Evolutionary conservation across 2,797 vertebrate species (phyloP).

Genomic region (Bradypus variegatus): DNA sequence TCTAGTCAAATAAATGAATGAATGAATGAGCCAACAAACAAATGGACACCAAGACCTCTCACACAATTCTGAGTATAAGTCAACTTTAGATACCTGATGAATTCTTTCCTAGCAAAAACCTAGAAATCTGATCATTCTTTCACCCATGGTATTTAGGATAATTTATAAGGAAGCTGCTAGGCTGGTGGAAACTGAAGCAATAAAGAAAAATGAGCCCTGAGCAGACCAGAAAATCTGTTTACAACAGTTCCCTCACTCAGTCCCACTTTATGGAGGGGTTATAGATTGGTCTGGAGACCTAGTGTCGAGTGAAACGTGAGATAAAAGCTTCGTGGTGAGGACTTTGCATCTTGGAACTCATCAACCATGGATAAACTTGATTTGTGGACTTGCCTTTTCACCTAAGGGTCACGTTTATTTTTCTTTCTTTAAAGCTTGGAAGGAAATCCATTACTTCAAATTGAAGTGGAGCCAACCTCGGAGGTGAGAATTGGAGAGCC

Average conservation of each 20-base stretch:
- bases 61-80: not conserved
- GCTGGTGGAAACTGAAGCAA: not conserved
- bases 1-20: not conserved
- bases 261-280: not conserved
- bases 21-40: not conserved
- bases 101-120: not conserved
- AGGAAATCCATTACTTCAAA: slow-evolving; percentile 95
- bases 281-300: not conserved
- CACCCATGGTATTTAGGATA: not conserved
- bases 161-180: not conserved
- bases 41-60: not conserved
- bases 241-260: not conserved
- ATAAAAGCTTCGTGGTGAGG: not conserved
- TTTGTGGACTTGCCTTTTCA: not conserved
- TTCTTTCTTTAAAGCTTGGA: slow-evolving; percentile 76
- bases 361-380: not conserved
- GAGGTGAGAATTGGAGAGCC: slow-evolving; percentile 78
- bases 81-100: not conserved
- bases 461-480: slow-evolving; percentile 97
- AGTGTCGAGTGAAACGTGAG: not conserved
- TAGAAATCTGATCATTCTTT: not conserved
- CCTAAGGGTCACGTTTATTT: not conserved
- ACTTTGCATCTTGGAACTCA: not conserved
- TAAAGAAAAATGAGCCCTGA: not conserved
- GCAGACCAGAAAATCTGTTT: not conserved